Base-by-base conservation (phyloP, 92 coral and sea anemone genomes). In the Pocillopora grandis region DNA sequence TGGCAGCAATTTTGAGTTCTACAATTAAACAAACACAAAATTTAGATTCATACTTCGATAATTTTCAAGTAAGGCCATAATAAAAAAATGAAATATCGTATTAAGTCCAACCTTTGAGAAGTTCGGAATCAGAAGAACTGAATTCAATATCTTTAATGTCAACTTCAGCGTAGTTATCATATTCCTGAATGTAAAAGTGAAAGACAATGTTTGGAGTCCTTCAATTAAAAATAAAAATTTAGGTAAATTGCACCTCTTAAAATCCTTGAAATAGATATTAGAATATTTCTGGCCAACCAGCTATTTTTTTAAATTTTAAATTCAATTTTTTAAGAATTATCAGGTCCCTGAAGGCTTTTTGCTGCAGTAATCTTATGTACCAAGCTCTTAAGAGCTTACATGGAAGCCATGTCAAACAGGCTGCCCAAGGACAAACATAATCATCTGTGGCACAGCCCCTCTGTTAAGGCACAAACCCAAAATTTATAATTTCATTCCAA, bases 111-210 rank as follows among this genome's bases (percentile, higher is more conserved):
- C 98, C 98, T 69, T 74, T 78, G 35, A 94, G 92, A 33, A 91
- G 74, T 10, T 82, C 78, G 9, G 93, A 92, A 76, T 94, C 99
- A 58, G 91, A 62, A 48, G 88, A 36, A 78, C 90, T 94, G 86
- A 96, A 87, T 18, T 88, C 83, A 76, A 96, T 95, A 66, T 96
- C 99, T 79, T 96, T 96, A 55, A 96, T 89, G 78, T 96, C 99
- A 85, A 92, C 90, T 71, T 96, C 99, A 10, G 99, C 99, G 89
- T 90, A 96, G 85, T 94, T 91, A 89, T 96, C 99, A 86, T 94
- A 92, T 85, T 96, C 99, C 93, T 94, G 37, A 20, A 48, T 49
- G 14, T 21, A 70, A 3, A 8, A 72, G 23, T 20, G 19, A 60
- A 17, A 56, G 52, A 9, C 12, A 31, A 11, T 42, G 83, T 42